A percentile compares a stretch with the other conserved stretches of the same genome.
These are phyloP conservation scores for Eupithecia subumbrata DNA, from an alignment of 2,888 invertebrate species.

Conservation along the genomic window DNA sequence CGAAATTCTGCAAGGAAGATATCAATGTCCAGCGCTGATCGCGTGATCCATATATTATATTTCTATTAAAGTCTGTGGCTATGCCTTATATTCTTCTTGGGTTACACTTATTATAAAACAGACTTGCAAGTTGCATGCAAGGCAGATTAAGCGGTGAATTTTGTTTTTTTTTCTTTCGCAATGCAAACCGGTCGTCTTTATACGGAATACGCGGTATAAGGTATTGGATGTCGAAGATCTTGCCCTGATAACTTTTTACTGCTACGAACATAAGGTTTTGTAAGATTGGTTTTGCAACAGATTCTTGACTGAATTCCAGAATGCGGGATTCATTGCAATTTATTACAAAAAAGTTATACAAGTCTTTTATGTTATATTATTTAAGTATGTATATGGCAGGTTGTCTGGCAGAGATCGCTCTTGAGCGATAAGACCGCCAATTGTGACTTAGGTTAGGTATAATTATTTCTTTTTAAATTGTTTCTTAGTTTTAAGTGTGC, in stretches of 20 bases:
- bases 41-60: too few species aligned
- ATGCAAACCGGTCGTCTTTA: conserved; percentile 4
- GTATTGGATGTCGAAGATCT: background rate
- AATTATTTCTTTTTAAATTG: too few species aligned
- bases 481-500: too few species aligned
- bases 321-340: background rate
- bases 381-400: too few species aligned
- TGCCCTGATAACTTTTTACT: conserved; percentile 4
- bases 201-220: background rate
- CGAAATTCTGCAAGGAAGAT: too few species aligned
- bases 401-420: too few species aligned
- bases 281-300: background rate
- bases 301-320: background rate
- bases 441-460: too few species aligned
- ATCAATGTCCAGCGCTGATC: too few species aligned
- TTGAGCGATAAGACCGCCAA: too few species aligned
- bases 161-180: conserved; percentile 6
- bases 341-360: too few species aligned
- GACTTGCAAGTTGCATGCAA: background rate
- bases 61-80: too few species aligned
- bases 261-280: conserved; percentile 4
- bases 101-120: background rate
- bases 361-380: too few species aligned
- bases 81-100: background rate
- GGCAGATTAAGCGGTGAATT: background rate